Conservation (phyloP, 2,797 vertebrate genomes). For the Okamejei kenojei region DNA sequence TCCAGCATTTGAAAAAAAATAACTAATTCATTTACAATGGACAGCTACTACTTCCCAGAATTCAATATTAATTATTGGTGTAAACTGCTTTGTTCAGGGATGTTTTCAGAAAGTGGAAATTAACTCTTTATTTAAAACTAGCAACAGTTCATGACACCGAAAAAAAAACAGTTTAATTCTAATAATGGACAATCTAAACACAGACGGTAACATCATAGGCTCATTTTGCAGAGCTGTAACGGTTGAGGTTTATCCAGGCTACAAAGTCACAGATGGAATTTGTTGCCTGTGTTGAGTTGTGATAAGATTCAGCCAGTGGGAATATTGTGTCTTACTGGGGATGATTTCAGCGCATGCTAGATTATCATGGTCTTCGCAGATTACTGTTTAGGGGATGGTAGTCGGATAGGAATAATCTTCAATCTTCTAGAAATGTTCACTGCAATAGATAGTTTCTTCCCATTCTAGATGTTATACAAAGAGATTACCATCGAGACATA, state of each 20-base stretch:
- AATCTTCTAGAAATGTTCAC: too few species aligned
- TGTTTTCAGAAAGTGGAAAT: not conserved
- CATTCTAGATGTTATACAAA: too few species aligned
- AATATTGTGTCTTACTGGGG: too few species aligned
- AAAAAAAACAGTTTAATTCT: not conserved
- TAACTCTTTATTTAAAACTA: not conserved
- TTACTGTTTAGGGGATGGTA: too few species aligned
- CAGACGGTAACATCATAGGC: not conserved
- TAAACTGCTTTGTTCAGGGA: not conserved
- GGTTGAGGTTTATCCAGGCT: not conserved
- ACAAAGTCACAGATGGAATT: not conserved
- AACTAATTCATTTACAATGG: not conserved
- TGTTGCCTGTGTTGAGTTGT: not conserved
- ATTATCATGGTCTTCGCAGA: too few species aligned
- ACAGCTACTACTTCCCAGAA: not conserved
- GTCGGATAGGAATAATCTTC: too few species aligned
- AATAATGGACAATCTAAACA: not conserved
- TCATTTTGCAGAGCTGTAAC: not conserved
- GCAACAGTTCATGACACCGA: not conserved
- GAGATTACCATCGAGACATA: too few species aligned
- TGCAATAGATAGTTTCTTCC: too few species aligned
- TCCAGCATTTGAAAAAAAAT: not conserved
- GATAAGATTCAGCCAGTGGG: too few species aligned
- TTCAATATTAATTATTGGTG: not conserved
- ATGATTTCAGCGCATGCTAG: too few species aligned